Conservation (phyloP, 2,113 vertebrate species). For the Xenopus laevis region DNA sequence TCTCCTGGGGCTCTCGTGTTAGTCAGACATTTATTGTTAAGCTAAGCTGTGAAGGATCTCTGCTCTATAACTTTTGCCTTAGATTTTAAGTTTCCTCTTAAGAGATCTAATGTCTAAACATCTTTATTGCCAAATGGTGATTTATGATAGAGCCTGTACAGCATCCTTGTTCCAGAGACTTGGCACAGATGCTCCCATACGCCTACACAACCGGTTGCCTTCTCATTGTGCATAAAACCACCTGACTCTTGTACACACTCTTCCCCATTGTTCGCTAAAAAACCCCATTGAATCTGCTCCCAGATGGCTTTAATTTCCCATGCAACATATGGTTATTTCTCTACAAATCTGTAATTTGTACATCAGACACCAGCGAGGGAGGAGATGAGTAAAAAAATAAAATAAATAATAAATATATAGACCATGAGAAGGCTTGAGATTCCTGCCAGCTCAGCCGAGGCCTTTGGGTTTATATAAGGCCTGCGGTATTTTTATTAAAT, state of each 20-base stretch:
- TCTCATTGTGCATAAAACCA: slow-evolving; percentile 60
- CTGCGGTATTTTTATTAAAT: too few species aligned
- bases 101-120: too few species aligned
- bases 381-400: too few species aligned
- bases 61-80: slow-evolving; percentile 60
- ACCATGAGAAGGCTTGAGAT: too few species aligned
- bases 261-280: slow-evolving; percentile 65
- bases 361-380: not conserved
- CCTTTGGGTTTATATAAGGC: too few species aligned
- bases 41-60: slow-evolving; percentile 65
- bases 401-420: too few species aligned
- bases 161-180: slow-evolving; percentile 53
- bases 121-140: slow-evolving; percentile 37
- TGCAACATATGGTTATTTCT: slow-evolving; percentile 72
- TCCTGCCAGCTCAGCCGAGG: too few species aligned
- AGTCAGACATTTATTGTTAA: slow-evolving; percentile 64
- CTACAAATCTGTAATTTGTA: not conserved
- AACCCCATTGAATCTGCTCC: slow-evolving; percentile 70
- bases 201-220: slow-evolving; percentile 55
- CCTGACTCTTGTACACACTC: slow-evolving; percentile 66
- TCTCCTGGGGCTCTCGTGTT: too few species aligned
- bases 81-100: slow-evolving; percentile 29
- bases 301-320: slow-evolving; percentile 82
- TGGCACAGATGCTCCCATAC: slow-evolving; percentile 59
- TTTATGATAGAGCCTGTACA: slow-evolving; percentile 62